Conservation (phyloP, 2,797 vertebrate genomes). For the Chiroxiphia lanceolata region DNA sequence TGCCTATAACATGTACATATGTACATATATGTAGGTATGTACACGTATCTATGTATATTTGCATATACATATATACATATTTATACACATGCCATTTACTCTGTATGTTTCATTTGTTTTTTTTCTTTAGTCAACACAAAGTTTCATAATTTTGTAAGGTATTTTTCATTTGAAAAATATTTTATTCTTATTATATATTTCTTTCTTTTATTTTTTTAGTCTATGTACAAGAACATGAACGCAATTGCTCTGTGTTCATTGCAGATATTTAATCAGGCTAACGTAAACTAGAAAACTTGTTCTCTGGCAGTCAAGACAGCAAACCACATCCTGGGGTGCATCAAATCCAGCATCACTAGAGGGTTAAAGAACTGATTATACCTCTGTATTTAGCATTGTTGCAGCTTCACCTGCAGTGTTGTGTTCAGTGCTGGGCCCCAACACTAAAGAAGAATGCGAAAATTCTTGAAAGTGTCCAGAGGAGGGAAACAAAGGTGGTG, state of each 20-base stretch:
- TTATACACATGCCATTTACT: not conserved
- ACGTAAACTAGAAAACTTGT: not conserved
- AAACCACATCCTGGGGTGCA: not conserved
- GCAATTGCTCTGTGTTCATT: not conserved
- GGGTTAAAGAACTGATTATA: not conserved
- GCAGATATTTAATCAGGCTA: not conserved
- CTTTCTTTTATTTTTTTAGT: not conserved
- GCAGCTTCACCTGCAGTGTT: fast-evolving
- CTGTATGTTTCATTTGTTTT: not conserved
- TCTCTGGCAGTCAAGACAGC: not conserved
- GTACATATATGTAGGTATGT: not conserved
- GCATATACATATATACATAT: not conserved
- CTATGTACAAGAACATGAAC: not conserved
- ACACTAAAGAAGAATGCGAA: not conserved
- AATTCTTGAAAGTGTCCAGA: not conserved
- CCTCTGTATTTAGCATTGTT: not conserved
- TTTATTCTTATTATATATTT: not conserved
- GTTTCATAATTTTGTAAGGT: not conserved
- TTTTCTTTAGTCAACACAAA: not conserved
- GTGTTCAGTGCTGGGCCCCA: not conserved
- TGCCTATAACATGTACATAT: too few species aligned
- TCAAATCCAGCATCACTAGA: not conserved
- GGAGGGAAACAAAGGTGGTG: not conserved
- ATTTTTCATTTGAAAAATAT: not conserved
- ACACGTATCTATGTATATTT: not conserved